phyloP scores from a whole-genome alignment of 1,140 invertebrate genomes.

The Bombus difficillimus region DNA sequence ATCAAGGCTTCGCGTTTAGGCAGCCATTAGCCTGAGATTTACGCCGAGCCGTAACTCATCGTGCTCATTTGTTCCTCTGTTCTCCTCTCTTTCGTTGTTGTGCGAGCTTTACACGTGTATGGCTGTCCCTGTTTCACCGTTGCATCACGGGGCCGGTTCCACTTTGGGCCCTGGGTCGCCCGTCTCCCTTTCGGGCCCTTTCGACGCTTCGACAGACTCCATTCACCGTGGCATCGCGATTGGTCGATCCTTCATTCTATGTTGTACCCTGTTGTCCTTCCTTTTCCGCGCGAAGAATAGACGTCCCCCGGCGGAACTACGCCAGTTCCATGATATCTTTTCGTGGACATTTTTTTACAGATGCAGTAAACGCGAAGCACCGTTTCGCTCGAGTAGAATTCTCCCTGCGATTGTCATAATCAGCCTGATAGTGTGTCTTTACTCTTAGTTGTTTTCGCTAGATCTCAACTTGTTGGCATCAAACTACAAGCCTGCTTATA shows the following conservation, averaged over 20 bases:
- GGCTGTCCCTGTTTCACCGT: constrained; percentile 19
- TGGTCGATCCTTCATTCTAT: constrained; percentile 65
- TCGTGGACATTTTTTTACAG: background rate
- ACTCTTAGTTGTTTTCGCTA: too few relatives aligned
- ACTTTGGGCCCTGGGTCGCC: background rate
- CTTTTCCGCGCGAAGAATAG: constrained; percentile 27
- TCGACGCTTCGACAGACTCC: constrained; percentile 67
- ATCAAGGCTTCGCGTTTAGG: constrained; percentile 82
- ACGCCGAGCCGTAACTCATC: constrained; percentile 83
- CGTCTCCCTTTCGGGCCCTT: constrained; percentile 45
- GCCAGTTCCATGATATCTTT: background rate
- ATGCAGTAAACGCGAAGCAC: too few relatives aligned
- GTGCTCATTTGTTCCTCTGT: constrained; percentile 81
- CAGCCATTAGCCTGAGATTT: constrained; percentile 82
- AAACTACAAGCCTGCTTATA: too few relatives aligned
- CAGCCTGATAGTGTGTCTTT: too few relatives aligned
- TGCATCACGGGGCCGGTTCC: constrained; percentile 18
- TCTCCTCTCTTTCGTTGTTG: constrained; percentile 38
- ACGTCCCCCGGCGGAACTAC: background rate
- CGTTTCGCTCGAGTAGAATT: too few relatives aligned
- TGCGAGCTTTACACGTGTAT: background rate
- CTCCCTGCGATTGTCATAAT: too few relatives aligned
- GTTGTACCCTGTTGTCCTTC: constrained; percentile 53
- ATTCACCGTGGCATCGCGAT: constrained; percentile 67
- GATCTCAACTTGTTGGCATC: too few relatives aligned